Base-by-base conservation (phyloP, 2,797 vertebrate genomes). In the Alectoris magna region DNA sequence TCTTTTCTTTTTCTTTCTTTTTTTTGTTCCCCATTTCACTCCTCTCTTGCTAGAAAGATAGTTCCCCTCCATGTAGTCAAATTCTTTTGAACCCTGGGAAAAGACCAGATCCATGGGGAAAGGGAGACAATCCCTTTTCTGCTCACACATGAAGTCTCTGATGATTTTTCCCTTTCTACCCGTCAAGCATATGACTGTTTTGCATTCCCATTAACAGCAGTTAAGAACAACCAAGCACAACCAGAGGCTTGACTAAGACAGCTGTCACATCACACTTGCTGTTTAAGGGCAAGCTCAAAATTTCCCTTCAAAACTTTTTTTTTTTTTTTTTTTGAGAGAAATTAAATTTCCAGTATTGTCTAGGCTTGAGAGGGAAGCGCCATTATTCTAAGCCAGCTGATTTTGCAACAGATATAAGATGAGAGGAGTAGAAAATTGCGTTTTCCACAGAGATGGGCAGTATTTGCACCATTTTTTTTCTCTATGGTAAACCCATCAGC, bases 1-100 rank as follows among this genome's bases (percentile, higher is more conserved):
- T 92, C 91, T 85, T 88, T 91, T 67, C 51, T 41, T 87, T 91
- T 92, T 67, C 55, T 90, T 68, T 72, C 36, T 62, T 23, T 86
- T 85, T 94, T 94, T 87, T 90, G 38, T 93, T 80, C 31, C 13
- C 36, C 15, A 19, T 71, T 81, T 82, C 41, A 59, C 55, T 73
- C n/a, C 41, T 93, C 75, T 84, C 26, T 15, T 41, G 38, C 38
- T 83, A 76, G 59, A 85, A 93, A 84, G 56, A 87, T 77, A 62
- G 56, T 79, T 88, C 38, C 56, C 44, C 63, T 74, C 43, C 44
- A 68, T 39, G 67, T 10, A 91, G 77, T 92, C 62, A 90, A 68
- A 91, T 75, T 53, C 69, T 84, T 97, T 92, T 75, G 84, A 95
- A 88, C 27, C 2, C 55, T 48, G 51, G n/a, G 72, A 75, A 91